Conservation (phyloP, 2,797 vertebrate species). For the Sebastes alutus region DNA sequence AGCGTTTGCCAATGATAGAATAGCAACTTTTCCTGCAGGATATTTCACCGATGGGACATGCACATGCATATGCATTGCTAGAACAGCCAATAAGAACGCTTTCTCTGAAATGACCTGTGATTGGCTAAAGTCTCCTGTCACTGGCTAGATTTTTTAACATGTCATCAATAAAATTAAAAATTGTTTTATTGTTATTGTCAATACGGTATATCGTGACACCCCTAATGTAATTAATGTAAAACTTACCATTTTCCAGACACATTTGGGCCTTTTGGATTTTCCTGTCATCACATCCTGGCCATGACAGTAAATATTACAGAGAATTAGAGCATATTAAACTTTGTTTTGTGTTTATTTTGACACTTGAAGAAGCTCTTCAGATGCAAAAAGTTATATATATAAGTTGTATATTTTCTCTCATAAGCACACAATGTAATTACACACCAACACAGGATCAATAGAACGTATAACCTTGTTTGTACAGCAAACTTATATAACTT, state of each 20-base stretch:
- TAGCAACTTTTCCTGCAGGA: no score
- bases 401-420: no score
- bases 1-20: no score
- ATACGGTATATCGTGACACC: not conserved
- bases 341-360: not conserved
- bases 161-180: no score
- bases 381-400: not conserved
- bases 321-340: not conserved
- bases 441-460: not conserved
- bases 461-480: not conserved
- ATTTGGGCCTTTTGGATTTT: slow-evolving; percentile 41
- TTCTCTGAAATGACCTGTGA: no score
- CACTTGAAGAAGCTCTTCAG: not conserved
- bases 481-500: not conserved
- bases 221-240: not conserved
- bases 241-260: slow-evolving; percentile 75
- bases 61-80: no score
- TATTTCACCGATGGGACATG: no score
- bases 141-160: no score
- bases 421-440: not conserved
- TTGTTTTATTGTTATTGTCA: not conserved
- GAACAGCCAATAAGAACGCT: no score
- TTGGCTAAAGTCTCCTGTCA: no score
- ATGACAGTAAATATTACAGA: not conserved
- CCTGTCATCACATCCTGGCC: slow-evolving; percentile 64